These are phyloP conservation scores for Poliocrania exsul DNA, from an alignment of 2,797 vertebrate genomes.

Conservation along the genomic window DNA sequence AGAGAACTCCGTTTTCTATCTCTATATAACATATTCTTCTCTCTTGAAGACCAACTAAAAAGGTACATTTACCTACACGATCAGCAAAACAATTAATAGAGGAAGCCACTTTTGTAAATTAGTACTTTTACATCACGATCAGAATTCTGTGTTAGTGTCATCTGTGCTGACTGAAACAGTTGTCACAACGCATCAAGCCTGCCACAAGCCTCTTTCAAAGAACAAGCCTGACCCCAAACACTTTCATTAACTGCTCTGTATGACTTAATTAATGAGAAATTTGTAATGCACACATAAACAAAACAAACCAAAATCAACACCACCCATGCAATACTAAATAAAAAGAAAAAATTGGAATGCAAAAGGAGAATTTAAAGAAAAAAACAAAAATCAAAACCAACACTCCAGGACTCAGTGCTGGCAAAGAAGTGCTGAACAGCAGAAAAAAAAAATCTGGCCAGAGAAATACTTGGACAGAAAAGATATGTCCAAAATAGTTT, in stretches of 20 bases:
- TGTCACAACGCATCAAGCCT: neutral
- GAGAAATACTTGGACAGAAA: conserved; percentile 9
- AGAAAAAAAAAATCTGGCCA: neutral
- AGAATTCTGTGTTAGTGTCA: neutral
- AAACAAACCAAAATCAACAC: neutral
- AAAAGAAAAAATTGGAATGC: neutral
- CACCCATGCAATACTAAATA: neutral
- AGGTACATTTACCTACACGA: neutral
- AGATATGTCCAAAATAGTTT: neutral
- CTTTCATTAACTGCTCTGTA: conserved; percentile 35
- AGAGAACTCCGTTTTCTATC: neutral
- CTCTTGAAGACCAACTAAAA: neutral
- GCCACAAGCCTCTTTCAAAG: conserved; percentile 2
- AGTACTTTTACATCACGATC: neutral
- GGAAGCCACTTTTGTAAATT: neutral
- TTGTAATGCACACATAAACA: neutral
- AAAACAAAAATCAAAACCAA: neutral
- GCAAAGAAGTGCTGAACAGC: neutral
- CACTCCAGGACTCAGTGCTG: neutral
- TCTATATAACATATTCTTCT: neutral
- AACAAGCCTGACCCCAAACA: neutral
- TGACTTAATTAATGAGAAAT: conserved; percentile 18
- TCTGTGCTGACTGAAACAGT: neutral
- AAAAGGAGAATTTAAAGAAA: neutral
- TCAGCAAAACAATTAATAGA: neutral